Evolutionary conservation across 2,797 vertebrate genomes (phyloP).

Genomic region (Halcyon chelicuti): DNA sequence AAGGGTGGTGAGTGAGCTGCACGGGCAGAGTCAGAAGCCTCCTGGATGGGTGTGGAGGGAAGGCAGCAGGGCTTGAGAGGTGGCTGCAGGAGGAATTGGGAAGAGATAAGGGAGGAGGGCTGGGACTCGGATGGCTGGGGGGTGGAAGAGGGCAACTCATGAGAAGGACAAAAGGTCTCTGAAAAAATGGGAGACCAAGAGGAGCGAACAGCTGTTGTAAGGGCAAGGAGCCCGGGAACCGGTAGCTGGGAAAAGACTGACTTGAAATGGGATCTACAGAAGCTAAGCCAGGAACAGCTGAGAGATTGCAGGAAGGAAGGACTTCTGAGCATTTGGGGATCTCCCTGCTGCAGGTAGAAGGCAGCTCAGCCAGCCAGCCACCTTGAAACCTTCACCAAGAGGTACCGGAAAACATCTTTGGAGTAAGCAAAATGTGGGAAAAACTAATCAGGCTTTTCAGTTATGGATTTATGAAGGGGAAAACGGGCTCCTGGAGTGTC

Average conservation of each 20-base stretch:
- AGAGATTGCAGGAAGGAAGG: background rate
- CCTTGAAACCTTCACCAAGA: fast-evolving
- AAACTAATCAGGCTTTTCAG: background rate
- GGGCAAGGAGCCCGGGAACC: background rate
- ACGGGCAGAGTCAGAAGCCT: background rate
- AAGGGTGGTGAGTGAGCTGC: background rate
- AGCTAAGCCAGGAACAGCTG: conserved; percentile 29
- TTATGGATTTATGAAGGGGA: background rate
- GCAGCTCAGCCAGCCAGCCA: background rate
- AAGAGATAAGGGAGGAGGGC: background rate
- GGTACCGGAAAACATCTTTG: background rate
- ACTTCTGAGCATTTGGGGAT: background rate
- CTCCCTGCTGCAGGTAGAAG: background rate
- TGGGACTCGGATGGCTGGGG: background rate
- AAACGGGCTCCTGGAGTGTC: background rate
- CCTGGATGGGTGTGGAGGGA: background rate
- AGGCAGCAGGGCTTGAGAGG: background rate
- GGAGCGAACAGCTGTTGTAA: conserved; percentile 38
- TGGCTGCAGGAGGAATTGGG: background rate
- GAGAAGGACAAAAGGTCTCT: background rate
- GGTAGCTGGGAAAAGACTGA: conserved; percentile 60
- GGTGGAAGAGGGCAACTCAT: background rate
- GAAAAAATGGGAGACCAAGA: background rate
- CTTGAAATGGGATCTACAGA: conserved; percentile 5
- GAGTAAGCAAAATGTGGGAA: background rate